Evolutionary conservation across 2,888 invertebrate species (phyloP), one percentile per base, ranked within the genome.

Genomic region (Andrena flavipes): DNA sequence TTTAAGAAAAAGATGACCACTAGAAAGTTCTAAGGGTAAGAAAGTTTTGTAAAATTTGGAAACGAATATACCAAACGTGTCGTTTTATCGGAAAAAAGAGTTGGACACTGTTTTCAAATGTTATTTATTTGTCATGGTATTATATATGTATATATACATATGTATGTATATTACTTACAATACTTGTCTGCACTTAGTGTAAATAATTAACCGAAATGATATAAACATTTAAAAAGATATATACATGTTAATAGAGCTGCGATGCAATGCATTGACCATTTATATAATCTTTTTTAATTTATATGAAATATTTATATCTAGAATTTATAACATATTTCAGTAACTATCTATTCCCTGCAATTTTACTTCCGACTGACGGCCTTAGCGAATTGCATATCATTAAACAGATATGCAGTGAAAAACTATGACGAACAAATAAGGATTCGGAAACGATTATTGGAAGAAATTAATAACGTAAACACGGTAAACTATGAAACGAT

Each of bases 121-220:
- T 63, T 68, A 62, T 80, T 80, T 82, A 80, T 82, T 82, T 70
- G 48, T 82, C 56, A 78, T 64, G 68, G 26, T 65, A 29, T 48
- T 42, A 74, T 68, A 76, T 71, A 74, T 68, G 68, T 71, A 79
- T 64, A 29, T 48, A 23, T 51, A 70, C 63, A 68, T 67, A 23
- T 13, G 23, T 56, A 23, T 56, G 23, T 56, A 23, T 56, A 51
- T 69, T 60, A 73, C 73, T 69, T 81, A 81, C 81, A 82, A 67
- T 75, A 49, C 54, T 42, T 49, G 68, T 33, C 29, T 69, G 29
- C 20, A 51, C 33, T 71, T 80, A 56, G 63, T 77, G 63, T 62
- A 74, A 73, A 73, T 33, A 77, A 69, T 72, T 60, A 77, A 81
- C 64, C 26, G 29, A 83, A 76, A 69, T 48, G 42, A 76, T 75